phyloP scores from a whole-genome alignment of 2,888 invertebrate species.

The Chironomus tentans region DNA sequence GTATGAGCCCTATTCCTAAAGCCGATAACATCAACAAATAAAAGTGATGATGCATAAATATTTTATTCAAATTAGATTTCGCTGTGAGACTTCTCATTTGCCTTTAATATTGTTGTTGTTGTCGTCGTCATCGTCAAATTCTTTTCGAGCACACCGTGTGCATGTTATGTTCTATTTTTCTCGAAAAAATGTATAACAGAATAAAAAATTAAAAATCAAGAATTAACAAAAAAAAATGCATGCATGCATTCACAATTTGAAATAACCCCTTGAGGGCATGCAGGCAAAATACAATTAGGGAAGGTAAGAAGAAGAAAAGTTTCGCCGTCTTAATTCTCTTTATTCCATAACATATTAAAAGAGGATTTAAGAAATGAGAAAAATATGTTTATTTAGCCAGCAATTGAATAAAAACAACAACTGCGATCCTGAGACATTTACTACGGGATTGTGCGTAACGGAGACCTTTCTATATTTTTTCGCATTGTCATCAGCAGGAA shows the following conservation, averaged over 20 bases:
- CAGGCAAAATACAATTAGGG: background rate
- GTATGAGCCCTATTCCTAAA: background rate
- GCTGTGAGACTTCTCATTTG: background rate
- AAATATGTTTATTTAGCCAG: conserved; percentile 26
- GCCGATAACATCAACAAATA: conserved; percentile 27
- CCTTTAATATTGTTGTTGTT: background rate
- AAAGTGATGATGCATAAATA: conserved; percentile 27
- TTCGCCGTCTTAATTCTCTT: conserved; percentile 4
- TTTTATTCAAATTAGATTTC: conserved; percentile 13
- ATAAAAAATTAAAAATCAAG: background rate
- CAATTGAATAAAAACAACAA: conserved; percentile 27
- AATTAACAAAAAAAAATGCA: background rate
- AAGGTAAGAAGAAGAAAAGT: background rate
- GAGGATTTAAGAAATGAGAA: too few relatives aligned
- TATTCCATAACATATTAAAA: too few relatives aligned
- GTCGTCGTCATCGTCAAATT: too few relatives aligned
- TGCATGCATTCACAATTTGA: background rate
- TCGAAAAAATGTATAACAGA: background rate
- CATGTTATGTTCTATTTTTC: too few relatives aligned
- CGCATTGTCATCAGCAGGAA: background rate
- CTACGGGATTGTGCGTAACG: too few relatives aligned
- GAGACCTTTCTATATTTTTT: background rate
- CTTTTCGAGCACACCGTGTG: too few relatives aligned
- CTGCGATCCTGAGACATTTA: background rate
- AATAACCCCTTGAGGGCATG: background rate